Conservation (phyloP, 2,888 invertebrate genomes). For the Helleia helle region DNA sequence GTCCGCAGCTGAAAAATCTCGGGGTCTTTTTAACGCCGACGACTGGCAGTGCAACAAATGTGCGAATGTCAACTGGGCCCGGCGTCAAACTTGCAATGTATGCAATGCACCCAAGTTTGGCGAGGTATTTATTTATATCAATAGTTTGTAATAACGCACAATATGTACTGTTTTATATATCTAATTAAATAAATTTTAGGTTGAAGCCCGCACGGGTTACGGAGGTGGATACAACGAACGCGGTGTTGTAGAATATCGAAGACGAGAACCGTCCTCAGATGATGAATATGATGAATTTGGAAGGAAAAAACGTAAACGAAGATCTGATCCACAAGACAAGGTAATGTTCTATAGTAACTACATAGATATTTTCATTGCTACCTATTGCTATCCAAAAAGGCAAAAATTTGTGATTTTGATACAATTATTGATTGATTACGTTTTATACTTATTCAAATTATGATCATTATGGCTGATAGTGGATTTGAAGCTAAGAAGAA, state of each 20-base stretch:
- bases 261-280: constrained; percentile 88
- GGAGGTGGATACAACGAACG: constrained; percentile 97
- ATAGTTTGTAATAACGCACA: neutral
- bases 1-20: constrained; percentile 97
- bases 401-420: neutral
- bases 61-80: constrained; percentile 99
- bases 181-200: constrained; percentile 36
- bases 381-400: neutral
- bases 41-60: constrained; percentile 99
- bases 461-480: constrained; percentile 49
- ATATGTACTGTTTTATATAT: neutral
- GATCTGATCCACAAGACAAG: constrained; percentile 34
- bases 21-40: constrained; percentile 96
- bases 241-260: constrained; percentile 95
- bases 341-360: constrained; percentile 22
- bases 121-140: constrained; percentile 77
- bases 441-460: constrained; percentile 12
- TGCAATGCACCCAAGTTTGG: constrained; percentile 99
- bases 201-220: constrained; percentile 84
- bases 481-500: constrained; percentile 68
- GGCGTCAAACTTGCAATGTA: constrained; percentile 96
- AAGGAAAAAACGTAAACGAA: constrained; percentile 75
- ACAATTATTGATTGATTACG: neutral
- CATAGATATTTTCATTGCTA: neutral
- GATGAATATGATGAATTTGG: constrained; percentile 98